Evolutionary conservation across 2,888 invertebrate species (phyloP), one percentile per base, ranked within the genome.

Genomic region (Sisyra terminalis): DNA sequence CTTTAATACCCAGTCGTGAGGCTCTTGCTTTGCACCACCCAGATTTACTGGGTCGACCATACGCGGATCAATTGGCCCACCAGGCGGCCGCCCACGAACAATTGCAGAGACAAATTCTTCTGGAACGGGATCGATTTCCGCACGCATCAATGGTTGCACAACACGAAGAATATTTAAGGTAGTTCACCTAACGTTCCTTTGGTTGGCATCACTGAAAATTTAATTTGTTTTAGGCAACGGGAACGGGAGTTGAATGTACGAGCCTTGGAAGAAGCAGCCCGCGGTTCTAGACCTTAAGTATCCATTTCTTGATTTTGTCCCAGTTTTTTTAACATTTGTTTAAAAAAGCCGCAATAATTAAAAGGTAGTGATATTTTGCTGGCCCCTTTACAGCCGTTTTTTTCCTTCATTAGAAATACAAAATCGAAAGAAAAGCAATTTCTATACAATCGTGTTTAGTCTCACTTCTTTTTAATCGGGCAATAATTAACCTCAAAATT

Each of bases 191-290:
- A 10, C 29, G 29, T 10, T 16, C 8, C 11, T 30, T 37, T 6
- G 37, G 16, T 37, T 37, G 7, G 18, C n/a, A 17, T n/a, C 10
- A 37, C 9, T 17, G 16, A 35, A 35, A 13, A 35, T 11, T 9
- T 15, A 13, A 14, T 47, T 46, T 49, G 31, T 39, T 50, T 38
- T 48, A 62, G 61, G 53, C 83, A 83, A 65, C 77, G 85, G 52
- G 85, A 86, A 57, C 73, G 85, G 50, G 85, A 87, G 66, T 71
- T 86, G 55, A 86, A 86, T 69, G 82, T 86, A 57, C 74, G 86
- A 56, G 84, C 83, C 50, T 67, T 86, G 53, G 86, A 86, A 66
- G 85, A 86, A 66, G 86, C 87, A 50, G 83, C 86, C 50, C 73
- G 85, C 57, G 82, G 75, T 56, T 73, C 75, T 51, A 64, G 74